Evolutionary conservation across 1,140 invertebrate species (phyloP).

Genomic region (Ridgeia piscesae): DNA sequence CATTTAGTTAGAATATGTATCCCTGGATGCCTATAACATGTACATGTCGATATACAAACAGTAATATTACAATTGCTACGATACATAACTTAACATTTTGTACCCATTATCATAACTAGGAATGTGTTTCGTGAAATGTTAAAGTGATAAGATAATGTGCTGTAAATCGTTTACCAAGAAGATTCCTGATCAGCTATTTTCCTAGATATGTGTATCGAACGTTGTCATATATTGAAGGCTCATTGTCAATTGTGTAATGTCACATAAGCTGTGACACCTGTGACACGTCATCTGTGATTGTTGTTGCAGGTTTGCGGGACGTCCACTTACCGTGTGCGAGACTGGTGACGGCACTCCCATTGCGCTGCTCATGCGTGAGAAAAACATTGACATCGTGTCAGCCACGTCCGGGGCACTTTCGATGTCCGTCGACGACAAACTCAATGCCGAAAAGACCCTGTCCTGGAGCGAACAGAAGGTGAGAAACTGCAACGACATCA

Average conservation of each 20-base stretch:
- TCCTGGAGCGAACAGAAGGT: neutral
- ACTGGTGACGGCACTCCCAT: neutral
- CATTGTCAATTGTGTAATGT: neutral
- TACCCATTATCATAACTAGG: too few species aligned
- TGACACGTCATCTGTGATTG: neutral
- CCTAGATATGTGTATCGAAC: neutral
- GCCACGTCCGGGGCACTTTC: neutral
- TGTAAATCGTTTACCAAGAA: too few species aligned
- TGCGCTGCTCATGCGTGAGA: conserved; percentile 1
- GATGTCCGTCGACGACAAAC: neutral
- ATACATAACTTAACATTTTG: too few species aligned
- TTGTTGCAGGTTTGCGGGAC: neutral
- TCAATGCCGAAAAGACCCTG: neutral
- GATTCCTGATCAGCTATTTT: too few species aligned
- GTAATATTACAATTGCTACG: too few species aligned
- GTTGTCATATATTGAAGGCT: too few species aligned
- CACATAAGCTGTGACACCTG: neutral
- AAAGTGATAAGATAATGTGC: too few species aligned
- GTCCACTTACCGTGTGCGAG: neutral
- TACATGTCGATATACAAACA: too few species aligned
- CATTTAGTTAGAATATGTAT: too few species aligned
- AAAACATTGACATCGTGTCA: neutral
- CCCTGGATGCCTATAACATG: too few species aligned
- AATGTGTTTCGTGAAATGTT: too few species aligned
- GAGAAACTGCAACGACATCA: neutral